Evolutionary conservation across 1,140 invertebrate species (phyloP).

Genomic region (Oryctes rhinoceros): DNA sequence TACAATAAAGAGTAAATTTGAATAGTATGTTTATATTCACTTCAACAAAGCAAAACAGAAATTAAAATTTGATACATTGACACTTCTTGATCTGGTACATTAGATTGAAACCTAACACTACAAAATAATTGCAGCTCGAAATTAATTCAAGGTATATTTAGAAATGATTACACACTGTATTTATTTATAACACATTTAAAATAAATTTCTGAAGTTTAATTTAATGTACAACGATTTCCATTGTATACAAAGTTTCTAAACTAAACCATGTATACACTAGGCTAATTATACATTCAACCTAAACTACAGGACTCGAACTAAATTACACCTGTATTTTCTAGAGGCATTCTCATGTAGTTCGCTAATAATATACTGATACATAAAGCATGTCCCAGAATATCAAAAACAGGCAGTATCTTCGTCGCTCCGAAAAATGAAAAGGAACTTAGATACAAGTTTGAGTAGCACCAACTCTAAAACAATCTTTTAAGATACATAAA

Average conservation of each 20-base stretch:
- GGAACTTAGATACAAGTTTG: too few relatives aligned
- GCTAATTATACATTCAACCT: slow-evolving; percentile 22
- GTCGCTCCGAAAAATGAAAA: too few relatives aligned
- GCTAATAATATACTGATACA: slow-evolving; percentile 24
- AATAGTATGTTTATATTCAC: not conserved
- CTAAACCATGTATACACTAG: not conserved
- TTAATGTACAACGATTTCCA: slow-evolving; percentile 29
- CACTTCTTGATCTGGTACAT: too few relatives aligned
- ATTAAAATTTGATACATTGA: slow-evolving; percentile 5
- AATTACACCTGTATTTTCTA: slow-evolving; percentile 6
- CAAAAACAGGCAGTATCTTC: too few relatives aligned
- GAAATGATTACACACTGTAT: slow-evolving; percentile 6
- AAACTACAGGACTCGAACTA: not conserved
- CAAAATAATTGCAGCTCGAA: too few relatives aligned
- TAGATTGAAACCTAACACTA: too few relatives aligned
- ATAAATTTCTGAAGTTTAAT: slow-evolving; percentile 18
- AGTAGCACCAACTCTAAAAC: too few relatives aligned
- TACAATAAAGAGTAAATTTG: not conserved
- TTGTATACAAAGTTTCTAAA: slow-evolving; percentile 25
- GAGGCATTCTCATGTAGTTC: not conserved
- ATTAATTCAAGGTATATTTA: not conserved
- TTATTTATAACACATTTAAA: slow-evolving; percentile 27
- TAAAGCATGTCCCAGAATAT: not conserved
- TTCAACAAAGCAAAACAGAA: not conserved
- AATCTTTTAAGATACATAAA: too few relatives aligned